phyloP scores from a whole-genome alignment of 2,797 vertebrate genomes.

The Malurus leucopterus region DNA sequence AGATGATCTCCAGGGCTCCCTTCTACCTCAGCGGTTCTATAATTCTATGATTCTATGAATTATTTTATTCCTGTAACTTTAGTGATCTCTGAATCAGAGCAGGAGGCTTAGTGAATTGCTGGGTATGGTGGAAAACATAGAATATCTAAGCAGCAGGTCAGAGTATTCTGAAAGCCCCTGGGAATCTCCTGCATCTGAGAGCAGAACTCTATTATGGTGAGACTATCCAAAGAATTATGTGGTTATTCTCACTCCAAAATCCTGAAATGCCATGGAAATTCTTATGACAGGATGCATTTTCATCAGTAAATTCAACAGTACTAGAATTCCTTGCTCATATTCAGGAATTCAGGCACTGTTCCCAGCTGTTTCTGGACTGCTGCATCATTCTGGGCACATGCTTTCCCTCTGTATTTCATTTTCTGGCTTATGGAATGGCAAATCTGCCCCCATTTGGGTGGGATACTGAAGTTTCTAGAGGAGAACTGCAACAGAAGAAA shows the following conservation, averaged over 20 bases:
- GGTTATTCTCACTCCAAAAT: neutral
- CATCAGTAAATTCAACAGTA: neutral
- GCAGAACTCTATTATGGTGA: neutral
- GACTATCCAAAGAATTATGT: neutral
- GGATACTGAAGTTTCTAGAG: neutral
- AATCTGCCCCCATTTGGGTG: neutral
- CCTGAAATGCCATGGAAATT: neutral
- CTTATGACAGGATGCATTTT: neutral
- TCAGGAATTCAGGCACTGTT: neutral
- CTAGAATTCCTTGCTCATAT: neutral
- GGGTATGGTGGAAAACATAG: neutral
- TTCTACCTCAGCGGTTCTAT: neutral
- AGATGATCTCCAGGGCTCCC: neutral
- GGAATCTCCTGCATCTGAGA: neutral
- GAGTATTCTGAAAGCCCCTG: neutral
- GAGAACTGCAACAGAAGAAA: neutral
- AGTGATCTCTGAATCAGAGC: conserved; percentile 4
- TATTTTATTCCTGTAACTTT: conserved; percentile 19
- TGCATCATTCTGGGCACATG: neutral
- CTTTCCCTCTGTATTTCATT: neutral
- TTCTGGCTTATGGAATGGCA: neutral
- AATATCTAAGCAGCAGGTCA: neutral
- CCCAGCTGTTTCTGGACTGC: neutral
- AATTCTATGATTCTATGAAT: neutral
- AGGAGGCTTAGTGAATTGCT: neutral